Conservation (phyloP, 2,888 invertebrate species). For the Hirtodrosophila histrioides region DNA sequence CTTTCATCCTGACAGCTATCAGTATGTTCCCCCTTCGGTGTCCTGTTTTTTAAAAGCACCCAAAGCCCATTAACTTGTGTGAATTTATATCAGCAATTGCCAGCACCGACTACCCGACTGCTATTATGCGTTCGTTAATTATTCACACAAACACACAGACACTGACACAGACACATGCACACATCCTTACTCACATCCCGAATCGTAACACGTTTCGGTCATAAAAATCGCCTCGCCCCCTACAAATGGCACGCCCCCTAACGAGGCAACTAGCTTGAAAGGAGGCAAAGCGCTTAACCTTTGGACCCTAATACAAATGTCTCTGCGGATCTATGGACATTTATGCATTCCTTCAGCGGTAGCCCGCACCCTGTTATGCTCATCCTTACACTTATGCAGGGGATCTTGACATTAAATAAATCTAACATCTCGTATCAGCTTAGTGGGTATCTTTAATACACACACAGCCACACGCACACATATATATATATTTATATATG, state of each 20-base stretch:
- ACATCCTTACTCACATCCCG: constrained; percentile 16
- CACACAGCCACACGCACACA: constrained; percentile 28
- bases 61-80: constrained; percentile 72
- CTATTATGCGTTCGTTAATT: constrained; percentile 79
- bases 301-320: constrained; percentile 56
- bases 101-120: constrained; percentile 54
- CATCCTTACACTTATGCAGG: constrained; percentile 29
- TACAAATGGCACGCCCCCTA: constrained; percentile 64
- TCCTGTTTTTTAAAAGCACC: constrained; percentile 69
- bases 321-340: constrained; percentile 64
- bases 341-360: constrained; percentile 55
- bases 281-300: constrained; percentile 60
- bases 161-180: constrained; percentile 17
- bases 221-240: constrained; percentile 74
- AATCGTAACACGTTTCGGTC: constrained; percentile 74
- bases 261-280: constrained; percentile 57
- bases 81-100: constrained; percentile 74
- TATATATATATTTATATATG: constrained; percentile 20
- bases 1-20: constrained; percentile 32
- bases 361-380: constrained; percentile 10
- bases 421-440: constrained; percentile 68
- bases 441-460: constrained; percentile 72
- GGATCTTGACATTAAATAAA: constrained; percentile 76
- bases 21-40: constrained; percentile 10
- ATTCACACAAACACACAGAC: constrained; percentile 66